Evolutionary conservation across 2,113 vertebrate genomes (phyloP).

Genomic region (Oxygymnocypris stewartii): DNA sequence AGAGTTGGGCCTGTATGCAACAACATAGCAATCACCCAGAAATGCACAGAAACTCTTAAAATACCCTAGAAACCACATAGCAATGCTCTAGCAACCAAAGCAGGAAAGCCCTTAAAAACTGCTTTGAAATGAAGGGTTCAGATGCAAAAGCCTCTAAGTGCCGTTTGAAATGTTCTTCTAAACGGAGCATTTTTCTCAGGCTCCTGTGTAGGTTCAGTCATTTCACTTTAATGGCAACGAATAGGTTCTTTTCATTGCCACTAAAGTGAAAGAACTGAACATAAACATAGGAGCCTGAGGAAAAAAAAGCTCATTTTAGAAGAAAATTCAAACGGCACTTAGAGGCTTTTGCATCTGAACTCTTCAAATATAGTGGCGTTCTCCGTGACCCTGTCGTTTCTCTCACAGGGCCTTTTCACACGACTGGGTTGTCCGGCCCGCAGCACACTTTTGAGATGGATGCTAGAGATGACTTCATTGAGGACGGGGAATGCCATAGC

Average conservation of each 20-base stretch:
- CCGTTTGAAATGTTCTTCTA: too few relatives aligned
- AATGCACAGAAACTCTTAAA: not conserved
- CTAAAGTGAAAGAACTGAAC: too few relatives aligned
- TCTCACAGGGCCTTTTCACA: slow-evolving; percentile 77
- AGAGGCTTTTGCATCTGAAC: too few relatives aligned
- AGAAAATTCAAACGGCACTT: too few relatives aligned
- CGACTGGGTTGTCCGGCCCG: slow-evolving; percentile 72
- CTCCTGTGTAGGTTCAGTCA: too few relatives aligned
- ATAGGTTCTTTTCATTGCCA: too few relatives aligned
- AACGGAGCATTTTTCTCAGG: too few relatives aligned
- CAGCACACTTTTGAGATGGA: slow-evolving; percentile 79
- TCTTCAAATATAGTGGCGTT: not conserved
- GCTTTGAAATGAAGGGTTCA: too few relatives aligned
- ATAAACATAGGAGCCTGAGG: too few relatives aligned
- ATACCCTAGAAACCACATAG: not conserved
- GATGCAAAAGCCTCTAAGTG: too few relatives aligned
- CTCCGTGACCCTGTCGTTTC: slow-evolving; percentile 7
- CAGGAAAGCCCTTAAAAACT: not conserved
- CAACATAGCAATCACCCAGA: not conserved
- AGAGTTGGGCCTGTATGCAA: not conserved
- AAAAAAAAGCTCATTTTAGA: too few relatives aligned
- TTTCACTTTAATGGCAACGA: too few relatives aligned
- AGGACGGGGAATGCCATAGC: slow-evolving; percentile 77
- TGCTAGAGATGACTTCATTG: slow-evolving; percentile 75
- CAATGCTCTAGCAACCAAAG: not conserved